Base-by-base conservation (phyloP, 2,797 vertebrate genomes). In the Poecilia gillii region DNA sequence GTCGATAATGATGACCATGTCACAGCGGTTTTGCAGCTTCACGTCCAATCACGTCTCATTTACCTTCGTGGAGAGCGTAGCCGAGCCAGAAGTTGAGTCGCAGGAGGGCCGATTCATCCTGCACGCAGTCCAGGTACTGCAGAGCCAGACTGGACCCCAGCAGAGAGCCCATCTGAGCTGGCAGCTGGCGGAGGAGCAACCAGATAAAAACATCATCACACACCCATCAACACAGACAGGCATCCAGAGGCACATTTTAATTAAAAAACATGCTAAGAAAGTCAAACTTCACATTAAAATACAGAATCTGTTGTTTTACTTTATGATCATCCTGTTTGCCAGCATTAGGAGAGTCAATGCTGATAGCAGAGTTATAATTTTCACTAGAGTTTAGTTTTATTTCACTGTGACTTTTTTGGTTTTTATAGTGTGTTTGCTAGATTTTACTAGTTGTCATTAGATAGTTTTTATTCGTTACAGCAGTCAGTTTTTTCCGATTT, bases 71-170 rank as follows among this genome's bases (percentile, higher is more conserved):
- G 46, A 99, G 96, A 39, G 95, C 92, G 66, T 96, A 96, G 73
- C 96, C 96, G 53, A 99, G 94, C 98, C 98, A 99, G 86, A 96
- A 97, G 92, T 98, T 97, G n/a, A 98, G 95, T 70, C 98, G 96
- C 79, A 98, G 92, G 87, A 97, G 94, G 84, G 97, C 64, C 5
- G 97, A 96, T 84, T 98, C 97, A 80, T 99, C 97, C 94, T 92
- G 97, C 74, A 97, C 88, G 83, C 96, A 98, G 83, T 98, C 97
- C 83, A 99, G 91, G 90, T 97, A 98, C 81, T 99, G 97, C 88
- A 99, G 96, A 1, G 98, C 91, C 80, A 98, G 90, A 75, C 96
- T 94, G 81, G 93, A 97, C 72, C 95, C 95, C 77, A 99, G 87
- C 87, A 99, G 95, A 23, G 98, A 98, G 66, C 97, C 97, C 97